A percentile compares a stretch with the other conserved stretches of the same genome.
Conservation (phyloP, 1,140 invertebrate species). For the Agrypnia vestita region DNA sequence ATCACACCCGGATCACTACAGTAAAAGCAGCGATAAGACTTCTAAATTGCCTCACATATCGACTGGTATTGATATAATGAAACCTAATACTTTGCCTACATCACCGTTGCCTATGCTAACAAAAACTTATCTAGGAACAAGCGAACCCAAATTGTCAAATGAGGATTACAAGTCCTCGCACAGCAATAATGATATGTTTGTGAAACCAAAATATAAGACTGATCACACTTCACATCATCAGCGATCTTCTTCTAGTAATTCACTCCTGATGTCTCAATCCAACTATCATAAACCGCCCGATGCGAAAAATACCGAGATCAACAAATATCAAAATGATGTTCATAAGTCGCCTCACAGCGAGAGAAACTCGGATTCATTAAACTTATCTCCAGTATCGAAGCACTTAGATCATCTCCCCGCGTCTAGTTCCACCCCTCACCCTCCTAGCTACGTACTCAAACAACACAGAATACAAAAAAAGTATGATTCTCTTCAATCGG, state of each 20-base stretch:
- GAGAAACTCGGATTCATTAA: background rate
- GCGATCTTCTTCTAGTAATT: constrained; percentile 1
- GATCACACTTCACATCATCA: constrained; percentile 48
- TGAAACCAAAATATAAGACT: constrained; percentile 55
- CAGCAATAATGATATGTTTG: constrained; percentile 50
- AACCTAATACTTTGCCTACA: constrained; percentile 8
- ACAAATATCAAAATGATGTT: constrained; percentile 31
- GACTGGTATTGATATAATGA: constrained; percentile 11
- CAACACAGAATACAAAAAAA: constrained; percentile 49
- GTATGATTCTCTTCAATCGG: constrained; percentile 2
- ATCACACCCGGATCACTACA: background rate
- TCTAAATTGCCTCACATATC: constrained; percentile 5
- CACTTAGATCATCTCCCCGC: constrained; percentile 24
- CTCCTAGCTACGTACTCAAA: constrained; percentile 12
- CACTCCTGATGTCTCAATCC: background rate
- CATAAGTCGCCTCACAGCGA: constrained; percentile 36
- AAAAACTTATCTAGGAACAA: constrained; percentile 10
- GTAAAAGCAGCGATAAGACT: constrained; percentile 2
- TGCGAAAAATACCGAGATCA: background rate
- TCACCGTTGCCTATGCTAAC: constrained; percentile 23
- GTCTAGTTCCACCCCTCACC: constrained; percentile 27
- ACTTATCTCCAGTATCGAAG: constrained; percentile 28
- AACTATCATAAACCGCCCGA: constrained; percentile 22
- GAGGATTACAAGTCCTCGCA: constrained; percentile 32
- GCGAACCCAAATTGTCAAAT: constrained; percentile 21